Conservation (phyloP, 1,140 invertebrate genomes). For the Drosophila malerkotliana region DNA sequence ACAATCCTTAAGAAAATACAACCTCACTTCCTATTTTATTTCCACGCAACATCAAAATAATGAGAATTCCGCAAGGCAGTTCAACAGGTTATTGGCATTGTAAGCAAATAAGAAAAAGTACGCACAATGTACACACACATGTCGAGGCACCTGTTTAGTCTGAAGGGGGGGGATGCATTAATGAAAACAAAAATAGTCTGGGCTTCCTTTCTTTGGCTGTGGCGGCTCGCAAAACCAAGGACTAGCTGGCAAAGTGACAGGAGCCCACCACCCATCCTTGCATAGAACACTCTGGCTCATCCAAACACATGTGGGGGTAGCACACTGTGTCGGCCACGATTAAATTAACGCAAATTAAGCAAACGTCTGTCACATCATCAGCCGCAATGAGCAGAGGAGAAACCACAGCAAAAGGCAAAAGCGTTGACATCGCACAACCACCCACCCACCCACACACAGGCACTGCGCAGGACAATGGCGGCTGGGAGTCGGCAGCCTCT, state of each 20-base stretch:
- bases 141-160: not conserved
- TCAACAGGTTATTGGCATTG: constrained; percentile 64
- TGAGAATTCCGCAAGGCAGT: not conserved
- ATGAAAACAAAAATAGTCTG: constrained; percentile 1
- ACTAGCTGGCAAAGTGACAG: constrained; percentile 38
- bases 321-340: constrained; percentile 52
- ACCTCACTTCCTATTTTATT: not conserved
- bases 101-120: constrained; percentile 13
- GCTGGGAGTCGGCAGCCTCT: constrained; percentile 2
- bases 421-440: constrained; percentile 50
- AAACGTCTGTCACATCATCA: constrained; percentile 70
- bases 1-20: not conserved
- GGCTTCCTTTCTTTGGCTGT: not conserved
- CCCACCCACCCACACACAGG: not conserved
- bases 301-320: not conserved
- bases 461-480: constrained; percentile 6
- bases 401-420: constrained; percentile 63
- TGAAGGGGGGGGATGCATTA: not conserved
- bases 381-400: constrained; percentile 49
- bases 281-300: constrained; percentile 9
- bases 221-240: not conserved
- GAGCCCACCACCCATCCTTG: constrained; percentile 2
- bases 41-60: not conserved
- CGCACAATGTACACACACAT: not conserved
- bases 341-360: constrained; percentile 78